A percentile compares a stretch with the other conserved stretches of the same genome.
These are phyloP conservation scores for Acrocephalus scirpaceus DNA, from an alignment of 2,797 vertebrate genomes.

Conservation along the genomic window DNA sequence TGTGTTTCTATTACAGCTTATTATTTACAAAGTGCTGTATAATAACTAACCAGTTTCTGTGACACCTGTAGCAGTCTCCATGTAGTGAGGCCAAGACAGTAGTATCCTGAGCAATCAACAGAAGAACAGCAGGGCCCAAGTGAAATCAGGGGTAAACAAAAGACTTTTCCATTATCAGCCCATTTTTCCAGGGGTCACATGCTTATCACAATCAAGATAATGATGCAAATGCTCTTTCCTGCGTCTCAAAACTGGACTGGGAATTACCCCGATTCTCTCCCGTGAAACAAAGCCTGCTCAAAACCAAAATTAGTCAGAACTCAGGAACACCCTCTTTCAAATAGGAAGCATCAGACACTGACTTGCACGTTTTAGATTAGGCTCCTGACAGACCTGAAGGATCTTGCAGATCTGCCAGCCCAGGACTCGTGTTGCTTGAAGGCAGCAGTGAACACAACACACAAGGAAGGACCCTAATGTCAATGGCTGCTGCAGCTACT, in stretches of 20 bases:
- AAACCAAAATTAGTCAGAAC: neutral
- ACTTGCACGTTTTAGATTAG: neutral
- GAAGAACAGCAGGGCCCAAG: neutral
- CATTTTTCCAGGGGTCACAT: neutral
- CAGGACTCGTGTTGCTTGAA: accelerated
- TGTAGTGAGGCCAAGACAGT: neutral
- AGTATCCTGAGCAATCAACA: neutral
- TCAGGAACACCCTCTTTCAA: neutral
- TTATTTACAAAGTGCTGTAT: neutral
- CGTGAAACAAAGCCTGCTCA: neutral
- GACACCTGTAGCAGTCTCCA: neutral
- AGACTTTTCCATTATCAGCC: neutral
- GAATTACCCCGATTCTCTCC: neutral
- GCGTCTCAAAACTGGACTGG: neutral
- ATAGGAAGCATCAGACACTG: neutral
- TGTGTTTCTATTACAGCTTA: neutral
- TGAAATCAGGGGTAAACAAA: neutral
- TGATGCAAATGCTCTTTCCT: neutral
- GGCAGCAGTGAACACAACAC: neutral
- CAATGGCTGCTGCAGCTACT: neutral
- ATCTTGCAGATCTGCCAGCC: neutral
- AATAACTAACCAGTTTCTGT: neutral
- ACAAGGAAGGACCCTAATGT: neutral
- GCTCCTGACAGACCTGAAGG: neutral
- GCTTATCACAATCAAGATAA: neutral